Conservation (phyloP, 1,140 invertebrate genomes). For the Drosophila subobscura region DNA sequence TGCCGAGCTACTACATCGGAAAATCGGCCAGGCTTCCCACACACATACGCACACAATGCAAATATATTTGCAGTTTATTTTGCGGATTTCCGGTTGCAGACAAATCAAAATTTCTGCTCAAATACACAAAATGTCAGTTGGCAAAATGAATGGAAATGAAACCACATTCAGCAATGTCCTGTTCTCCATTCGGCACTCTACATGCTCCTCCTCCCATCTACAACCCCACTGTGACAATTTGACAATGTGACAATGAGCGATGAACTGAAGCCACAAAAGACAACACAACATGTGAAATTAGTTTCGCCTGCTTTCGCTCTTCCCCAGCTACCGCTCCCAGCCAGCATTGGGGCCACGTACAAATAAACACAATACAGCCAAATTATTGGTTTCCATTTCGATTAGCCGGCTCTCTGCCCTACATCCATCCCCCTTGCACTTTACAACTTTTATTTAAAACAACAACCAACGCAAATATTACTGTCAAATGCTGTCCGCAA, state of each 20-base stretch:
- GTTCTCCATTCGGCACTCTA: conserved; percentile 7
- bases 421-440: conserved; percentile 5
- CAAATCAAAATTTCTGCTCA: conserved; percentile 80
- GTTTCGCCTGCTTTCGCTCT: conserved; percentile 43
- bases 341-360: neutral
- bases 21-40: conserved; percentile 35
- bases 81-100: conserved; percentile 79
- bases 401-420: neutral
- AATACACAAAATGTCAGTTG: conserved; percentile 68
- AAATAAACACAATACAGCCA: conserved; percentile 30
- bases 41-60: conserved; percentile 43
- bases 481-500: conserved; percentile 49
- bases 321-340: conserved; percentile 10
- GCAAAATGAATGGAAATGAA: conserved; percentile 74
- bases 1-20: conserved; percentile 31
- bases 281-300: conserved; percentile 75
- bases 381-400: conserved; percentile 63
- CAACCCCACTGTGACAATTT: conserved; percentile 17
- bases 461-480: conserved; percentile 51
- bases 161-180: conserved; percentile 54
- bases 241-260: conserved; percentile 71
- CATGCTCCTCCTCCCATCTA: conserved; percentile 6
- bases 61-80: conserved; percentile 79
- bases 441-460: conserved; percentile 54
- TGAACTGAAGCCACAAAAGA: conserved; percentile 73